These are phyloP conservation scores for Ennomos quercinarius DNA, from an alignment of 2,888 invertebrate species.

Conservation along the genomic window DNA sequence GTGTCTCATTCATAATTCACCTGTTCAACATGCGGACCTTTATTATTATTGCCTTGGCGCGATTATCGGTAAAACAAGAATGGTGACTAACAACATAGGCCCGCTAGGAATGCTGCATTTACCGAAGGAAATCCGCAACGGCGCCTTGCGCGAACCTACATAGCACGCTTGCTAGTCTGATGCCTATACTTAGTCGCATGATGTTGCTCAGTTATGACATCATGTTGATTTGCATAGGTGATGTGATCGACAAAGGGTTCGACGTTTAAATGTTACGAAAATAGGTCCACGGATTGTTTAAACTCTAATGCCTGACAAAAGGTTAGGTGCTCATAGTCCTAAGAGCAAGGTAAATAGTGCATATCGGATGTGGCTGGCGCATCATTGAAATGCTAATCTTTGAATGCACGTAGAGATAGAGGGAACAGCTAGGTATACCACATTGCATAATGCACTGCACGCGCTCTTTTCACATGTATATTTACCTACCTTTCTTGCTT, in stretches of 20 bases:
- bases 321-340: constrained; percentile 21
- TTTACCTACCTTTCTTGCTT: not conserved
- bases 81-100: constrained; percentile 71
- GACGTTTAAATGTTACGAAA: constrained; percentile 43
- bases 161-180: constrained; percentile 52
- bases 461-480: not conserved
- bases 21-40: constrained; percentile 60
- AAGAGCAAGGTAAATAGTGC: constrained; percentile 30
- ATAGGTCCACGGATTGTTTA: constrained; percentile 41
- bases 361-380: constrained; percentile 28
- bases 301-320: constrained; percentile 29
- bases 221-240: constrained; percentile 68
- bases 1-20: constrained; percentile 75
- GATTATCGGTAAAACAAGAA: constrained; percentile 62
- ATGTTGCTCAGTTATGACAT: constrained; percentile 60
- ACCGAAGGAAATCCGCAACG: constrained; percentile 81
- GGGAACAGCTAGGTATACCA: too few species aligned
- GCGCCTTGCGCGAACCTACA: constrained; percentile 69
- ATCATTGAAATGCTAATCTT: constrained; percentile 31
- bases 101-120: constrained; percentile 76
- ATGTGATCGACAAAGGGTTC: constrained; percentile 59
- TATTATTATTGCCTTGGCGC: constrained; percentile 55
- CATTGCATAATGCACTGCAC: constrained; percentile 4
- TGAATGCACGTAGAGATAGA: too few species aligned
- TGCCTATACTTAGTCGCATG: constrained; percentile 45